Conservation (phyloP, 1,140 invertebrate species). For the Hycleus phaleratus region DNA sequence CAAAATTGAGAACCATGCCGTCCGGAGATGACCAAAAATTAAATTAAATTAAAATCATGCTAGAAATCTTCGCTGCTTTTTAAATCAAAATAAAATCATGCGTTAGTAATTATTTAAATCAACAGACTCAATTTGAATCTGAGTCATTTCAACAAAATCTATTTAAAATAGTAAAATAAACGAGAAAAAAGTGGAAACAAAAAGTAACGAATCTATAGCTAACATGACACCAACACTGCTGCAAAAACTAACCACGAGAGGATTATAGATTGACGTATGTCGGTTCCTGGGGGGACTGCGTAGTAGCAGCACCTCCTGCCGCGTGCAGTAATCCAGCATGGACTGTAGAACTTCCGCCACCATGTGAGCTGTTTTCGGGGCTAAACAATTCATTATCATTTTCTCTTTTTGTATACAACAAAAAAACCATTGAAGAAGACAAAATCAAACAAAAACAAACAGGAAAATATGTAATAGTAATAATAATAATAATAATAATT, state of each 20-base stretch:
- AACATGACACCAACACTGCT: slow-evolving; percentile 43
- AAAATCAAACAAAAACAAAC: slow-evolving; percentile 17
- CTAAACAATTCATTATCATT: slow-evolving; percentile 40
- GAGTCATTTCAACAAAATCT: not conserved
- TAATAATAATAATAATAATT: slow-evolving; percentile 18
- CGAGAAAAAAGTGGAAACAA: slow-evolving; percentile 19
- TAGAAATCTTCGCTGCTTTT: not conserved
- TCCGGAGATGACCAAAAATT: slow-evolving; percentile 4
- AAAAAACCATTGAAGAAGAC: not conserved
- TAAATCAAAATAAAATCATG: not conserved
- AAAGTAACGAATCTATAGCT: slow-evolving; percentile 19
- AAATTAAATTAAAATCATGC: not conserved
- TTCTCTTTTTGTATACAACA: too few species aligned
- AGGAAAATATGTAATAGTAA: slow-evolving; percentile 1
- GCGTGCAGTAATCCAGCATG: slow-evolving; percentile 43
- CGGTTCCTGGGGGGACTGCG: slow-evolving; percentile 78
- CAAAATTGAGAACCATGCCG: slow-evolving; percentile 15
- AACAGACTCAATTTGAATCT: not conserved
- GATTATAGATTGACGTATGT: slow-evolving; percentile 90
- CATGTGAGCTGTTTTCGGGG: slow-evolving; percentile 50
- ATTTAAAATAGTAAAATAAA: slow-evolving; percentile 16
- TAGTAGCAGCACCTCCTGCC: slow-evolving; percentile 45
- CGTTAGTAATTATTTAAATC: not conserved
- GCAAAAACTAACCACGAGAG: slow-evolving; percentile 57
- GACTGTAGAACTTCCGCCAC: slow-evolving; percentile 51